Percentiles rank a stretch among this genome's conserved stretches.
Conservation (phyloP, 2,113 vertebrate species). For the Rhagologus leucostigma region DNA sequence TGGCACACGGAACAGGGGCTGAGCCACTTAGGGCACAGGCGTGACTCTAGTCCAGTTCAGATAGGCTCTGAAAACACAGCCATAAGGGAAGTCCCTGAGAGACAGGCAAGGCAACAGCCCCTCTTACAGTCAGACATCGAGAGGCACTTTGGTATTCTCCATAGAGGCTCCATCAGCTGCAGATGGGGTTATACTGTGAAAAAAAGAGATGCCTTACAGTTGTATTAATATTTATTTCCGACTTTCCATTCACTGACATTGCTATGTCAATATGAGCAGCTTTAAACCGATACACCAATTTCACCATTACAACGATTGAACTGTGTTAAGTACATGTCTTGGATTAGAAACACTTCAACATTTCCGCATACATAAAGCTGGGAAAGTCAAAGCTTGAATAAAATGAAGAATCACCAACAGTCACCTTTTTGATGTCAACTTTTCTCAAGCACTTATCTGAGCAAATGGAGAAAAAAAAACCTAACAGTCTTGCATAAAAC, state of each 20-base stretch:
- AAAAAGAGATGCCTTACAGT: not conserved
- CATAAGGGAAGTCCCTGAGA: not conserved
- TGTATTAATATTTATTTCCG: not conserved
- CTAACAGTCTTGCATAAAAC: not conserved
- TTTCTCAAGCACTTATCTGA: not conserved
- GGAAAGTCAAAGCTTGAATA: not conserved
- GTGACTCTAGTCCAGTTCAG: rapidly evolving
- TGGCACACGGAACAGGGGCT: not conserved
- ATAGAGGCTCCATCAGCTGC: not conserved
- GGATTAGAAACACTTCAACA: not conserved
- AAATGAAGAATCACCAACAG: not conserved
- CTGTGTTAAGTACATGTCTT: not conserved
- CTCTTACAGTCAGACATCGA: rapidly evolving
- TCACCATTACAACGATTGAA: not conserved
- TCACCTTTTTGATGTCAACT: not conserved
- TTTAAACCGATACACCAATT: not conserved
- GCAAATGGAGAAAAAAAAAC: not conserved
- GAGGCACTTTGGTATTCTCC: not conserved
- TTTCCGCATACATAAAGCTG: not conserved
- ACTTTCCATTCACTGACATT: not conserved
- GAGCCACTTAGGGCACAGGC: not conserved
- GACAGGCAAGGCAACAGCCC: not conserved
- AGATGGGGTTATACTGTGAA: not conserved
- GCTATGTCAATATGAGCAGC: not conserved
- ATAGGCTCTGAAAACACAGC: not conserved